These are phyloP conservation scores for Orius insidiosus DNA, from an alignment of 1,140 invertebrate genomes.

Conservation along the genomic window DNA sequence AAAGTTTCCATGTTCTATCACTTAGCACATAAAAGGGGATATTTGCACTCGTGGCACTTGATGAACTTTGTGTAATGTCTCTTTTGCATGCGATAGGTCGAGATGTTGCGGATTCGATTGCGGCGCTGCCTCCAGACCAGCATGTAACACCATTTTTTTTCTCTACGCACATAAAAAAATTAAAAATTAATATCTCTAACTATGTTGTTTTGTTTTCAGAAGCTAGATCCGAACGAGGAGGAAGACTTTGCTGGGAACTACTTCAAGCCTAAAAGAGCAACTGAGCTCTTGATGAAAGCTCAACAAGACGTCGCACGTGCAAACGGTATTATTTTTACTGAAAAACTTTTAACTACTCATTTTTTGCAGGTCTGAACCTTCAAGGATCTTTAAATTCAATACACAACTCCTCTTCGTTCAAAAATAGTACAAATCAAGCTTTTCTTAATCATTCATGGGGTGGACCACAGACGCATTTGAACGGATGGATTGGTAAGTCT, in stretches of 20 bases:
- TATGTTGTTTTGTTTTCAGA: constrained; percentile 26
- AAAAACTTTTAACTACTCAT: constrained; percentile 4
- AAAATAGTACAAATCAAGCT: not conserved
- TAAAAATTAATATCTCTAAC: no score
- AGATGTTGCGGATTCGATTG: not conserved
- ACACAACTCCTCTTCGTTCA: constrained; percentile 1
- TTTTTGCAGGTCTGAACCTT: constrained; percentile 3
- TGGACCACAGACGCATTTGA: constrained; percentile 3
- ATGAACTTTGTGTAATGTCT: not conserved
- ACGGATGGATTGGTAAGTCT: constrained; percentile 12
- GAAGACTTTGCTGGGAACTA: constrained; percentile 52
- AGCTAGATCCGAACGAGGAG: constrained; percentile 29
- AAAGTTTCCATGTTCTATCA: no score
- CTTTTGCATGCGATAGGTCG: constrained; percentile 9
- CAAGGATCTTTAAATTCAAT: constrained; percentile 13
- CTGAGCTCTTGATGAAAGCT: constrained; percentile 34
- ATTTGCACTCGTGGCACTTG: not conserved
- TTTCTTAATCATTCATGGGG: constrained; percentile 15
- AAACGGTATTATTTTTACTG: no score
- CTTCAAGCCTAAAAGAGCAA: constrained; percentile 46
- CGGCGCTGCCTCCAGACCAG: constrained; percentile 1
- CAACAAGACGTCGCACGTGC: constrained; percentile 29
- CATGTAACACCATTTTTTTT: constrained; percentile 4
- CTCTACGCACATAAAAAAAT: not conserved
- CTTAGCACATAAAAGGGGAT: not conserved